Evolutionary conservation across 2,797 vertebrate species (phyloP), one percentile per base, ranked within the genome.

Genomic region (Avahi laniger): DNA sequence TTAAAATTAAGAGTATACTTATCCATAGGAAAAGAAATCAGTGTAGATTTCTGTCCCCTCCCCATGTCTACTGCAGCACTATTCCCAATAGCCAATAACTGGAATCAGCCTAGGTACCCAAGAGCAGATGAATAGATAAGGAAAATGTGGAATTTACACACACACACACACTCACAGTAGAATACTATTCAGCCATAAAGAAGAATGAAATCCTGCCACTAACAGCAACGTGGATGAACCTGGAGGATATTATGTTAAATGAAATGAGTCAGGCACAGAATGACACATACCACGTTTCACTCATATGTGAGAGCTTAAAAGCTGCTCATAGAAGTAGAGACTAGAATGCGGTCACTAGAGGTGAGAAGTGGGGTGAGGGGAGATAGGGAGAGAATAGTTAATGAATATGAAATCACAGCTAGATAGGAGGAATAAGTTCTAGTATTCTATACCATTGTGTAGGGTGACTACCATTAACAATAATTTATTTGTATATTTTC

Each of bases 1-100:
- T 92, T 88, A 83, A 84, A 83, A 52, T 70, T 33, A 78, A 99
- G 98, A 98, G 98, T 98, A 98, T 98, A 99, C 38, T 38, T 79
- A 54, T 54, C 50, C n/a, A 79, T 26, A 79, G n/a, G 48, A 79
- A 54, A 79, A n/a, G 8, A 79, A 79, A 54, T 54, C 50, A 15
- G 1, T 38, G 2, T 79, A 52, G 22, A 26, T 79, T 26, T 38
- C 50, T 38, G 50, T n/a, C 33, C 33, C 50, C 24, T 22, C 50
- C 12, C n/a, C 50, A 79, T 26, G 22, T 35, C 38, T 54, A 54
- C 14, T 54, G n/a, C n/a, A 54, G 50, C 50, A 54, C n/a, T 54
- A 17, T 35, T 54, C 76, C 15, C 50, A 79, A 79, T 26, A 15
- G 50, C 22, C 50, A 54, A 54, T 35, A 79, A 24, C 26, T 54